A percentile compares a stretch with the other conserved stretches of the same genome.
These are phyloP conservation scores for Pristionchus fissidentatus DNA, from an alignment of 2,888 invertebrate species.

Conservation along the genomic window DNA sequence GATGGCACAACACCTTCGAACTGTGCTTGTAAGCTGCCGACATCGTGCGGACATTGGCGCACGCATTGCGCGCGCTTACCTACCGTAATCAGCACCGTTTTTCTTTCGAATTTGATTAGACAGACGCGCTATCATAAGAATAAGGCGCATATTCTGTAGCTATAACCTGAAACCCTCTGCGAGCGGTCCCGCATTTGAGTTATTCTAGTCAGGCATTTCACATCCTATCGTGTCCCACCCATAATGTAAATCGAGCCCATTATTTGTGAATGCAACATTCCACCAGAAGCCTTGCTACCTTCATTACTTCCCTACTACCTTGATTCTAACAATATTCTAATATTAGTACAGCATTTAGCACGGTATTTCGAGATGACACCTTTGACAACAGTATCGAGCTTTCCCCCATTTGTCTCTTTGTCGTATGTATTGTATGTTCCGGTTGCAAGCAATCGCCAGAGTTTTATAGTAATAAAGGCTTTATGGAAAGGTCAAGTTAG, in stretches of 20 bases:
- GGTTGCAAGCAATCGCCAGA: constrained; percentile 1
- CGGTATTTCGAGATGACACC: constrained; percentile 4
- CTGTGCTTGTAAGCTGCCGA: constrained; percentile 23
- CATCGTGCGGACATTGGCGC: not conserved
- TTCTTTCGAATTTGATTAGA: too few species aligned
- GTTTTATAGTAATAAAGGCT: constrained; percentile 28
- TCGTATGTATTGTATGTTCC: constrained; percentile 25
- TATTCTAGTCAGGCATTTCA: too few species aligned
- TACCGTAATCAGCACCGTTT: too few species aligned
- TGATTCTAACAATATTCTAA: constrained; percentile 22
- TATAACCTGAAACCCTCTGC: too few species aligned
- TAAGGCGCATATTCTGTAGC: too few species aligned
- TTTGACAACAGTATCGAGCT: constrained; percentile 32
- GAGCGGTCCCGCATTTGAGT: too few species aligned
- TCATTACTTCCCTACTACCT: not conserved
- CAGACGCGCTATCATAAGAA: too few species aligned
- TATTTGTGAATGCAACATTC: constrained; percentile 25
- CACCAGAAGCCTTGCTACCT: not conserved
- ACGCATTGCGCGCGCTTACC: not conserved
- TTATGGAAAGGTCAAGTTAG: not conserved
- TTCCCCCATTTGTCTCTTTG: not conserved
- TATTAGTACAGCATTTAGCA: constrained; percentile 36
- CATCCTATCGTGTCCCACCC: too few species aligned
- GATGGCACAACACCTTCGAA: constrained; percentile 49
- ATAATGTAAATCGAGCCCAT: not conserved